Conservation (phyloP, 2,888 invertebrate species). For the Griposia aprilina region DNA sequence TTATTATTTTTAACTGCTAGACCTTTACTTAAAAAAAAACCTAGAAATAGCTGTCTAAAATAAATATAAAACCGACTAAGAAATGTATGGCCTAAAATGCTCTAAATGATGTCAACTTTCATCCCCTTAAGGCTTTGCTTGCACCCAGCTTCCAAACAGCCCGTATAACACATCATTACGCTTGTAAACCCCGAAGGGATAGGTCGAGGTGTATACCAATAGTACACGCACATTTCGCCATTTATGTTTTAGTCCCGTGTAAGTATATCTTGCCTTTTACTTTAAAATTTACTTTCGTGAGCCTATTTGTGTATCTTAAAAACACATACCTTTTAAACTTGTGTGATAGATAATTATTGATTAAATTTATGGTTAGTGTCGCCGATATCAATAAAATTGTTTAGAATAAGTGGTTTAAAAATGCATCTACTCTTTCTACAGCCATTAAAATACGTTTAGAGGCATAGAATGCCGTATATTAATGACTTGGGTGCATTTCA, state of each 20-base stretch:
- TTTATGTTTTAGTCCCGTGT: background rate
- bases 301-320: conserved; percentile 18
- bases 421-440: background rate
- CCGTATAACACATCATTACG: background rate
- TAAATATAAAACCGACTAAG: too few relatives aligned
- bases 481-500: conserved; percentile 44
- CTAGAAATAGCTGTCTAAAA: too few relatives aligned
- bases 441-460: conserved; percentile 32
- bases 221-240: background rate
- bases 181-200: background rate
- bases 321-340: conserved; percentile 9
- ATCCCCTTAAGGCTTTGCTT: too few relatives aligned
- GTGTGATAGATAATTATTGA: background rate
- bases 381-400: conserved; percentile 33
- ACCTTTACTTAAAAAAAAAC: too few relatives aligned
- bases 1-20: too few relatives aligned
- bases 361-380: conserved; percentile 17
- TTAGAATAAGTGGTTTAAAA: conserved; percentile 32
- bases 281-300: background rate
- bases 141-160: too few relatives aligned
- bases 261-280: background rate
- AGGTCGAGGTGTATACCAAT: background rate
- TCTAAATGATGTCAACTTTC: too few relatives aligned
- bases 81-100: too few relatives aligned
- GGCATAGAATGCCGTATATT: conserved; percentile 27